Percentiles rank a stretch among this genome's conserved stretches.
These are phyloP conservation scores for Sinella curviseta DNA, from an alignment of 1,140 invertebrate genomes.

Conservation along the genomic window DNA sequence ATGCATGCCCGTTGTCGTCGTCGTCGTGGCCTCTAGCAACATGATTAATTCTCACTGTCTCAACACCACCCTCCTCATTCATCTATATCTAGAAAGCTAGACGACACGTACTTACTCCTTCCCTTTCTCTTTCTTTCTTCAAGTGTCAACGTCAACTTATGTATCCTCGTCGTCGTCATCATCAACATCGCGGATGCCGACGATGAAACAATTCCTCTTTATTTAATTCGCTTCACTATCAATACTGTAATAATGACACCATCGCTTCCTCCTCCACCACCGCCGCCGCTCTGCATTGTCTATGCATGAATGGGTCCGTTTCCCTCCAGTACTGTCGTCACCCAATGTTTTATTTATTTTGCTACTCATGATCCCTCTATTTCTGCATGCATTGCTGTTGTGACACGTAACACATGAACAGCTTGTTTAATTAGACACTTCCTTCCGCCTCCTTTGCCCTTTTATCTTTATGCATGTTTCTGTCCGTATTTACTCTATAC, in stretches of 20 bases:
- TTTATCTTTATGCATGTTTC: not conserved
- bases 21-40: constrained; percentile 2
- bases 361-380: not conserved
- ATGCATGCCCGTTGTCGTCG: not conserved
- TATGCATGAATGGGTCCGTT: not conserved
- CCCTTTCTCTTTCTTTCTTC: not conserved
- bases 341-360: not conserved
- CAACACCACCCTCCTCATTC: not conserved
- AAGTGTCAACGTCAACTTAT: constrained; percentile 25
- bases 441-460: not conserved
- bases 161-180: not conserved
- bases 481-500: not conserved
- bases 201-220: not conserved
- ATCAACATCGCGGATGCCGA: not conserved
- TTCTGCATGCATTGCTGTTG: not conserved
- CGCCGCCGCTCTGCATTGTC: not conserved
- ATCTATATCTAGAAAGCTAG: too few species aligned
- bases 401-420: not conserved
- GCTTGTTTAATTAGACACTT: constrained; percentile 11
- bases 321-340: not conserved
- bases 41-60: constrained; percentile 9
- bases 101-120: not conserved
- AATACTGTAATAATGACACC: not conserved
- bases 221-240: not conserved
- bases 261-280: not conserved